Evolutionary conservation across 2,797 vertebrate species (phyloP).

Genomic region (Tokudaia muenninki): DNA sequence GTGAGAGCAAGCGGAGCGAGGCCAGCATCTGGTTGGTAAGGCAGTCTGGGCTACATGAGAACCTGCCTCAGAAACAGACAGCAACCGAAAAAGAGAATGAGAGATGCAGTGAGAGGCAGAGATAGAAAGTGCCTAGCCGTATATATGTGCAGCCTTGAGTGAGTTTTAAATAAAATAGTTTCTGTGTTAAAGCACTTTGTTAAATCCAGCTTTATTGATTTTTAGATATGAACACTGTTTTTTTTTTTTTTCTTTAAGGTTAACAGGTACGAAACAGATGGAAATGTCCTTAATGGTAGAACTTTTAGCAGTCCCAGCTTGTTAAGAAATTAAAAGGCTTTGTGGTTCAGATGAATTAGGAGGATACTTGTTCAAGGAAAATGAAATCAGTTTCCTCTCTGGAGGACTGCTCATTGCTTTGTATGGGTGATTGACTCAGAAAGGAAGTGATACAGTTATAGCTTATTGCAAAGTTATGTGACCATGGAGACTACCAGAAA

Average conservation of each 20-base stretch:
- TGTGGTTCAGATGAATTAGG: conserved; percentile 51
- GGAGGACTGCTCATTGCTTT: conserved; percentile 27
- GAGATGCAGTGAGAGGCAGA: background rate
- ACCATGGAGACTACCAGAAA: background rate
- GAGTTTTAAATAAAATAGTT: conserved; percentile 54
- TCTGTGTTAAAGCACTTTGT: conserved; percentile 47
- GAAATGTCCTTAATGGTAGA: background rate
- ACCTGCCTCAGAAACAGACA: background rate
- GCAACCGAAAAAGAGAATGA: background rate
- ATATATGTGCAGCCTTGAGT: background rate
- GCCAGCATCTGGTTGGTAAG: background rate
- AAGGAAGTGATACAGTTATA: conserved; percentile 44
- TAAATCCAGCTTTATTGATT: conserved; percentile 27
- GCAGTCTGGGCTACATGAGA: background rate
- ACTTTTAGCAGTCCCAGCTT: background rate
- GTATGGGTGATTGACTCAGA: background rate
- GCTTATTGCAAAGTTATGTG: conserved; percentile 15
- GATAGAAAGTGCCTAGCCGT: background rate
- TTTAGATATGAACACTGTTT: conserved; percentile 29
- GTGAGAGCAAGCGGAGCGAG: background rate
- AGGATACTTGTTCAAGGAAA: conserved; percentile 42
- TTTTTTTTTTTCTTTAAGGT: conserved; percentile 55
- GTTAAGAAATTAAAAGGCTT: conserved; percentile 61
- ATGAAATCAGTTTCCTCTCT: conserved; percentile 54
- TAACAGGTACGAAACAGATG: conserved; percentile 43